Evolutionary conservation across 2,797 vertebrate genomes (phyloP), one percentile per base, ranked within the genome.

Genomic region (Gallinago stenura): DNA sequence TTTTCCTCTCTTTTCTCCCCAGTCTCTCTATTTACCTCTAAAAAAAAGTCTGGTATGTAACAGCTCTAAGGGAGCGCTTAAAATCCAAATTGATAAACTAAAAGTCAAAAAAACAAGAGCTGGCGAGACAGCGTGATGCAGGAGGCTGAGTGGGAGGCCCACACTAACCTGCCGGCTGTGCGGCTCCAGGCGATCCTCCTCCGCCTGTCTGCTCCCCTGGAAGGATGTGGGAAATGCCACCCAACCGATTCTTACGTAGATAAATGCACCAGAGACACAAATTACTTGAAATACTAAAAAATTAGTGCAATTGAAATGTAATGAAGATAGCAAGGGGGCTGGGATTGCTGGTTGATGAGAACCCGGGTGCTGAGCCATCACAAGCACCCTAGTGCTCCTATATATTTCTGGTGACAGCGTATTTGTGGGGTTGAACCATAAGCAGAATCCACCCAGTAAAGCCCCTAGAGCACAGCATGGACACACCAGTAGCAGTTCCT

Each of bases 351-450:
- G 2, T 2, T 14, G 77, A 54, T 8, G n/a, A 6, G 53, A 50
- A 54, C 71, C 69, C 1, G 22, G 10, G 7, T 7, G 19, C 43
- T 0, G 6, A 41, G 26, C 26, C 46, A 2, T 4, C 72, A 5
- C 0, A 5, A 30, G 26, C 81, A 41, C 64, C 61, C 50, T 10
- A 17, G 46, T 10, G 61, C 2, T 20, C 33, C 57, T 12, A 0
- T 0, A 0, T 0, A 0, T 9, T 31, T 30, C 89, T 3, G 9
- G 30, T 1, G 31, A 30, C 21, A 19, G 1, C 0, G 3, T 0
- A 1, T 3, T n/a, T 31, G 46, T 4, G 78, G 54, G 15, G 16
- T 9, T 33, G 46, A 73, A 17, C 25, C 48, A 5, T 3, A 1
- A 0, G 35, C 51, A 80, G 69, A 26, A 25, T 1, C 3, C 50